Evolutionary conservation across 2,113 vertebrate species (phyloP), one percentile per base, ranked within the genome.

Genomic region (Ochotona princeps): DNA sequence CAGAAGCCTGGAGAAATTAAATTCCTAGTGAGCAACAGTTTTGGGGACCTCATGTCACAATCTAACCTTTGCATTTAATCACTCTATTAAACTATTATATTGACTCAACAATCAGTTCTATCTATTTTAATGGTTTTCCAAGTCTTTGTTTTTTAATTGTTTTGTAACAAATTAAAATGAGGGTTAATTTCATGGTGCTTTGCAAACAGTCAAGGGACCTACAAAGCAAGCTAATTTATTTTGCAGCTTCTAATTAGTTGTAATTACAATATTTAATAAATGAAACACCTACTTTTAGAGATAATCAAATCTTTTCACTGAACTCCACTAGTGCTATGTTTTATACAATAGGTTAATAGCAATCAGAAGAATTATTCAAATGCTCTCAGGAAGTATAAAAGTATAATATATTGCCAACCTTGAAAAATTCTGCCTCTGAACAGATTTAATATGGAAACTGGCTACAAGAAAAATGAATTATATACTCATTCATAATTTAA

Each of bases 211-310:
- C 90, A 95, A 65, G 87, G 90, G 80, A 95, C 32, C 76, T 93
- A 96, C 28, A 92, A 88, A 92, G 78, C 96, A 97, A 97, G 96
- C 81, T 90, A 96, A 79, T 95, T 92, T 7, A 81, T 6, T 95
- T 61, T 86, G 7, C 89, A 94, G 14, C 80, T 28, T 96, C 85
- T 98, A 98, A 98, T 98, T 97, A 98, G 87, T 92, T 97, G 63
- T 97, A 97, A 98, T 97, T 98, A 95, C 83, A 97, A 97, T 97
- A 97, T 97, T 97, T 98, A 98, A 98, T 97, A 98, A 98, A 97
- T 4, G 4, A 97, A 85, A 97, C 54, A 94, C 18, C 51, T 96
- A 94, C 38, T 81, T 96, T 89, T 94, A 98, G 93, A 96, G 84
- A 94, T 96, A 97, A 98, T 97, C 95, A 97, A 97, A 98, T 98